Evolutionary conservation across 2,113 vertebrate genomes (phyloP), one percentile per base, ranked within the genome.

Genomic region (Vidua macroura): DNA sequence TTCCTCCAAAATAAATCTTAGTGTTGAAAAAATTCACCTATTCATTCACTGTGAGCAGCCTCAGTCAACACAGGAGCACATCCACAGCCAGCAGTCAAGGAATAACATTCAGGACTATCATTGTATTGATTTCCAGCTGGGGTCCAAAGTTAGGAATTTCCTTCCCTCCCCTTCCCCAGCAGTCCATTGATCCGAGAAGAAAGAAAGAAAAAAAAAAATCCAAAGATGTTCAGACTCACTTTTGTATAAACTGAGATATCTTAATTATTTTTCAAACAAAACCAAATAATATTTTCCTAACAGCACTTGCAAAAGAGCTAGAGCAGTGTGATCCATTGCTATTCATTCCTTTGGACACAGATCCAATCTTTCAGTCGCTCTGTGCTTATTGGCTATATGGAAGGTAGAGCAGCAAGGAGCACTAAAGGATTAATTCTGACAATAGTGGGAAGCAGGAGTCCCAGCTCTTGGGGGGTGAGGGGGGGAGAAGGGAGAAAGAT

Each of bases 391-490:
- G 85, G 86, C 77, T 78, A 11, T 9, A 28, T 2, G 68, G 84
- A 96, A 93, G 91, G 95, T 82, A 93, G 51, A 86, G 77, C 83
- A 85, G 87, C 5, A 20, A 96, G 88, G 28, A 90, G 52, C 76
- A 74, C 87, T 56, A 30, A 83, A 90, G 90, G 94, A 95, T 96
- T 96, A 96, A 84, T 88, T 70, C 94, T 91, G 63, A 96, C 93
- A 96, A 96, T 70, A 93, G 95, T 7, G 13, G 82, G 66, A 95
- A 87, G 90, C 93, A 86, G 90, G 69, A 95, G 56, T 84, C 55
- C 83, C 4, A 11, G 74, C 70, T 88, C 59, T 39, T 58, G 17
- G 3, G 30, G 44, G 43, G n/a, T 13, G 25, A 35, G 41, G 16
- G 64, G 72, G 92, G 74, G 66, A 78, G 16, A 83, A 86, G 41